Evolutionary conservation across 1,140 invertebrate species (phyloP).

Genomic region (Dendrolimus kikuchii): DNA sequence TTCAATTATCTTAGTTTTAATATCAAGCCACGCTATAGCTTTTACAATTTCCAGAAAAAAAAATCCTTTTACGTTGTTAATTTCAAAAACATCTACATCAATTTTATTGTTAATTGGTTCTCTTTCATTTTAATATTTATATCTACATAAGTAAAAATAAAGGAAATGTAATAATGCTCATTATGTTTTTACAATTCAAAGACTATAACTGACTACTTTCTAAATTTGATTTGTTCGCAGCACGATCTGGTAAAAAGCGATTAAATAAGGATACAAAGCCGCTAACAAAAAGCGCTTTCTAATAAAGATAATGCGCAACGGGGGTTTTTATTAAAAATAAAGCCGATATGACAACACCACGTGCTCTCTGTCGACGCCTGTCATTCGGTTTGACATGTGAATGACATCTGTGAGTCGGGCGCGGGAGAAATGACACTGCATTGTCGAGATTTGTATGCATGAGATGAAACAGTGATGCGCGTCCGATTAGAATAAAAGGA

Average conservation of each 20-base stretch:
- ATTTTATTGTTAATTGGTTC: too few relatives aligned
- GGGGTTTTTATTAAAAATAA: conserved; percentile 33
- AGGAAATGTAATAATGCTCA: too few relatives aligned
- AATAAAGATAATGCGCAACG: conserved; percentile 1
- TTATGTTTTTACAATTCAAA: too few relatives aligned
- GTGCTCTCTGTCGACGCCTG: conserved; percentile 27
- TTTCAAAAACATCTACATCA: too few relatives aligned
- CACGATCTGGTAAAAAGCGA: neutral
- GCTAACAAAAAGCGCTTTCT: neutral
- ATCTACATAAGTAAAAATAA: too few relatives aligned
- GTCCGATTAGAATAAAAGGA: conserved; percentile 9
- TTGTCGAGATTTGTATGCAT: conserved; percentile 23
- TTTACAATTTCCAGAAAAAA: too few relatives aligned
- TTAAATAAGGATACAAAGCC: neutral
- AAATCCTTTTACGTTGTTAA: too few relatives aligned
- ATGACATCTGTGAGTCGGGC: conserved; percentile 23
- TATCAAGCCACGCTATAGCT: too few relatives aligned
- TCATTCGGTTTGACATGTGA: conserved; percentile 31
- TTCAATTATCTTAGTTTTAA: too few relatives aligned
- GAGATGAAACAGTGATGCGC: conserved; percentile 16
- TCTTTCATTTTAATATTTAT: too few relatives aligned
- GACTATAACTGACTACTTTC: too few relatives aligned
- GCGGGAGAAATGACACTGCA: conserved; percentile 21
- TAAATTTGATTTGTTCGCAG: too few relatives aligned
- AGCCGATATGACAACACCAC: conserved; percentile 32